Percentiles rank a stretch among this genome's conserved stretches.
phyloP scores from a whole-genome alignment of 2,113 vertebrate species.

The Takifugu bimaculatus region DNA sequence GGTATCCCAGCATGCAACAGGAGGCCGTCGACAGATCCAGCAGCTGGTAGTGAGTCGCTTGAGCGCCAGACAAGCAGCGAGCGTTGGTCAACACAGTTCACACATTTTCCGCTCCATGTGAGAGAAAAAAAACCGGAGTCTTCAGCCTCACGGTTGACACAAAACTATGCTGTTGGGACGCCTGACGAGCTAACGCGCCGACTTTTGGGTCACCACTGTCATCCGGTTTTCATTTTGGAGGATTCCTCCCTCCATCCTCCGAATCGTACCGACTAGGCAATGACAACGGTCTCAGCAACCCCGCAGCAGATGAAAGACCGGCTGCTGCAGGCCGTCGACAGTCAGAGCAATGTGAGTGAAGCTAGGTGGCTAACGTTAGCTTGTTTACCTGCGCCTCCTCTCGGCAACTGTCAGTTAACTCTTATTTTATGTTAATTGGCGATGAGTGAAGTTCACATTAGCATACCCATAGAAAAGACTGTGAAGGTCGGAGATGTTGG shows the following conservation, averaged over 20 bases:
- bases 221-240: constrained; percentile 75
- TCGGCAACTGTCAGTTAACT: background rate
- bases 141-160: constrained; percentile 42
- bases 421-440: background rate
- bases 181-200: constrained; percentile 56
- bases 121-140: constrained; percentile 39
- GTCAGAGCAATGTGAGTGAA: constrained; percentile 89
- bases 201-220: constrained; percentile 71
- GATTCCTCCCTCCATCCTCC: constrained; percentile 82
- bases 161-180: constrained; percentile 76
- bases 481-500: background rate
- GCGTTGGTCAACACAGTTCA: constrained; percentile 37
- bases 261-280: constrained; percentile 84
- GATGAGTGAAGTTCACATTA: background rate
- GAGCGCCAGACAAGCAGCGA: constrained; percentile 57
- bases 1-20: constrained; percentile 68
- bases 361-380: constrained; percentile 44
- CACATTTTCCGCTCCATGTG: constrained; percentile 56
- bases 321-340: constrained; percentile 97
- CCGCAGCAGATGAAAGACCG: constrained; percentile 98
- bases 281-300: constrained; percentile 94
- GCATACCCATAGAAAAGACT: constrained; percentile 1
- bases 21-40: constrained; percentile 64
- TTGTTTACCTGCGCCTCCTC: constrained; percentile 37
- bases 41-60: constrained; percentile 62